Conservation (phyloP, 2,797 vertebrate genomes). For the Anguilla megastoma region DNA sequence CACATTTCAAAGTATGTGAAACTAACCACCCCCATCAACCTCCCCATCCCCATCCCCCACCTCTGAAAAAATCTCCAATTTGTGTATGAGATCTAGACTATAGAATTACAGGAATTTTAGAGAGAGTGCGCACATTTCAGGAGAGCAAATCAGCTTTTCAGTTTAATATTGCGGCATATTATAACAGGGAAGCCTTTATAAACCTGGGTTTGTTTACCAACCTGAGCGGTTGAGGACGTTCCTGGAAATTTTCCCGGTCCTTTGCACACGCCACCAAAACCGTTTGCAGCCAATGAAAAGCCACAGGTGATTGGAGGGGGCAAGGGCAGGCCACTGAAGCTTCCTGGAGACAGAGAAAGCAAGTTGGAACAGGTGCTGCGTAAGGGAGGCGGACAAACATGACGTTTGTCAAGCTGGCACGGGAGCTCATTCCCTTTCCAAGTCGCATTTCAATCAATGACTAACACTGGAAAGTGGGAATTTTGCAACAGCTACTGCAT, state of each 20-base stretch:
- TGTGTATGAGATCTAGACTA: neutral
- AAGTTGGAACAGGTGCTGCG: neutral
- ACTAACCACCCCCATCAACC: neutral
- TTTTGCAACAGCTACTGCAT: constrained; percentile 1
- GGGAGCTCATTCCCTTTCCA: neutral
- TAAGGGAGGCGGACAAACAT: neutral
- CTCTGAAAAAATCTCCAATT: neutral
- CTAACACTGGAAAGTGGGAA: neutral
- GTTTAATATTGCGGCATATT: neutral
- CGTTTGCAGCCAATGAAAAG: neutral
- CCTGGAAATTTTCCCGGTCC: neutral
- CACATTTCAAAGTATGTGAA: neutral
- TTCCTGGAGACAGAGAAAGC: constrained; percentile 9
- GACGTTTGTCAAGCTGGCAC: neutral
- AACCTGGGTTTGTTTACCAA: neutral
- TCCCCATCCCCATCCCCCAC: no score
- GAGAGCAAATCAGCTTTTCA: neutral
- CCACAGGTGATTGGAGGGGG: neutral
- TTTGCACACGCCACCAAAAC: neutral
- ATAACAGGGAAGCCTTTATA: neutral
- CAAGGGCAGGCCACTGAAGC: neutral
- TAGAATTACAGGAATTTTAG: neutral
- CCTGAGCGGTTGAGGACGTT: neutral
- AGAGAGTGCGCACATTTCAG: neutral
- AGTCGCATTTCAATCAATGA: neutral